Conservation (phyloP, 2,888 invertebrate genomes). For the Hypercompe scribonia region DNA sequence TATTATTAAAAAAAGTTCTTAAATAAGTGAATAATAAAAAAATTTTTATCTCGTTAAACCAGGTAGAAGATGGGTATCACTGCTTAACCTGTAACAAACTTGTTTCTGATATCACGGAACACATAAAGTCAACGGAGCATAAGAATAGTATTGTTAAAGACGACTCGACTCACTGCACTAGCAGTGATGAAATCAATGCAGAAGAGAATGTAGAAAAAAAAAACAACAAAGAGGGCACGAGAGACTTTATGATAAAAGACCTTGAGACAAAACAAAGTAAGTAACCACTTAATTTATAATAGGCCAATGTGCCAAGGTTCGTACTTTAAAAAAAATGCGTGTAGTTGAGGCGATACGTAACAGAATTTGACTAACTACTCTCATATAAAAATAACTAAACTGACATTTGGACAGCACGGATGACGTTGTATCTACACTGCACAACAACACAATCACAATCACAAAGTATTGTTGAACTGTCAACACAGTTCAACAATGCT, state of each 20-base stretch:
- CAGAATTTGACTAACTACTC: too few relatives aligned
- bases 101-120: conserved; percentile 10
- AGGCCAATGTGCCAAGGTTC: neutral
- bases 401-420: too few relatives aligned
- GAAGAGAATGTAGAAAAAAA: neutral
- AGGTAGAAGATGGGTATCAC: conserved; percentile 15
- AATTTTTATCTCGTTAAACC: neutral
- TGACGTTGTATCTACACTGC: too few relatives aligned
- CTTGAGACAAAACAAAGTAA: neutral
- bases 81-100: conserved; percentile 21
- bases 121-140: conserved; percentile 10
- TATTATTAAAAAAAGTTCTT: neutral
- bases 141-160: neutral
- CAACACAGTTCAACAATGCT: too few relatives aligned
- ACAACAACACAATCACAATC: too few relatives aligned
- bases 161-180: neutral
- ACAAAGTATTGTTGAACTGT: too few relatives aligned
- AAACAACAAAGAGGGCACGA: neutral
- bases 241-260: neutral
- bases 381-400: too few relatives aligned
- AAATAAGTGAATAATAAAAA: neutral
- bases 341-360: neutral
- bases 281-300: neutral
- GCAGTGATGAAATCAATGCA: neutral
- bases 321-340: neutral